Evolutionary conservation across 2,113 vertebrate species (phyloP).

Genomic region (Notarius lentiginosus): DNA sequence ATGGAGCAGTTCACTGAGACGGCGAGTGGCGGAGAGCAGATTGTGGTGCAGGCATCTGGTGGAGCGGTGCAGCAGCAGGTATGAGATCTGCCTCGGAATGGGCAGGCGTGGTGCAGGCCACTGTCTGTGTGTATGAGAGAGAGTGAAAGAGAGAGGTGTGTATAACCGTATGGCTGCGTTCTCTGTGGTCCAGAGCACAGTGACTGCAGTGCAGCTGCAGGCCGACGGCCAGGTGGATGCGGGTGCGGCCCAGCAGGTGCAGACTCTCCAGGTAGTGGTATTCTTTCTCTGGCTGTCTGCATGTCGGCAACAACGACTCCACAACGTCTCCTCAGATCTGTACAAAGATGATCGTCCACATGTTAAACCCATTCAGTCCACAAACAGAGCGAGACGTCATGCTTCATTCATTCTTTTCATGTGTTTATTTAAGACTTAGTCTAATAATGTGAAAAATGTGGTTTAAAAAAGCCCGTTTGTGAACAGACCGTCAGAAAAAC

Average conservation of each 20-base stretch:
- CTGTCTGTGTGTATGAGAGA: not conserved
- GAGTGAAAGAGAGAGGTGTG: not conserved
- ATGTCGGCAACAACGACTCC: not conserved
- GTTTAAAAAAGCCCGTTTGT: not conserved
- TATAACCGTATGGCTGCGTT: slow-evolving; percentile 20
- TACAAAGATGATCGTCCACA: not conserved
- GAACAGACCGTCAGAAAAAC: not conserved
- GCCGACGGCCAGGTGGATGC: slow-evolving; percentile 95
- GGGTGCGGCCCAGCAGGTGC: slow-evolving; percentile 98
- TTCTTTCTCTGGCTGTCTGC: slow-evolving; percentile 23
- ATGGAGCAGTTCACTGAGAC: slow-evolving; percentile 95
- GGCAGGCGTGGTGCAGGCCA: not conserved
- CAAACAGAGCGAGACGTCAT: not conserved
- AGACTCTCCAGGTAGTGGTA: slow-evolving; percentile 99
- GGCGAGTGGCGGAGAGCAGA: slow-evolving; percentile 91
- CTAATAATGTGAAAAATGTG: not conserved
- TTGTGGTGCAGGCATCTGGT: slow-evolving; percentile 87
- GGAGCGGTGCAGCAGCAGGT: slow-evolving; percentile 98
- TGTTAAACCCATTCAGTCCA: not conserved
- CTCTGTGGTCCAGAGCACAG: slow-evolving; percentile 81
- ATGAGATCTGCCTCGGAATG: slow-evolving; percentile 35
- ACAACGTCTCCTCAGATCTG: not conserved
- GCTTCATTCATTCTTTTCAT: not conserved
- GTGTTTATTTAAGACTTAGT: not conserved
- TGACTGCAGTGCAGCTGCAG: slow-evolving; percentile 99